These are phyloP conservation scores for Saimiri boliviensis DNA, from an alignment of 2,113 vertebrate species.

Conservation along the genomic window DNA sequence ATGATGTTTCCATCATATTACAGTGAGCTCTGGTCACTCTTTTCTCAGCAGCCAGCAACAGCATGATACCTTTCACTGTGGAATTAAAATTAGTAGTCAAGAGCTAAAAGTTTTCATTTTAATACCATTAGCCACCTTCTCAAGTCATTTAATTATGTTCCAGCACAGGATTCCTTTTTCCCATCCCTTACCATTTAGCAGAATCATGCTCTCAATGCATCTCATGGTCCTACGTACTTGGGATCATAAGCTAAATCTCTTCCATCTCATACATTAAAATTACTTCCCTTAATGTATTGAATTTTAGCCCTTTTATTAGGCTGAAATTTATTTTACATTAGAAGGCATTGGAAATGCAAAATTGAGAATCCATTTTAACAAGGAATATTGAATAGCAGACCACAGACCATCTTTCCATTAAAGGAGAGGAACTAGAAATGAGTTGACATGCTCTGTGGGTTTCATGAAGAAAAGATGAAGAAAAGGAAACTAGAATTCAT, in stretches of 20 bases:
- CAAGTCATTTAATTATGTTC: not conserved
- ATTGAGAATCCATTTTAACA: not conserved
- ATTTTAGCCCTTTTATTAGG: not conserved
- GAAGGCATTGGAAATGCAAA: constrained; percentile 14
- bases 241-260: not conserved
- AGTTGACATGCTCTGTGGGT: not conserved
- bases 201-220: not conserved
- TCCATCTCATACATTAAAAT: constrained; percentile 4
- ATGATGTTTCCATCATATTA: accelerated
- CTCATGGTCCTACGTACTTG: not conserved
- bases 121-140: not conserved
- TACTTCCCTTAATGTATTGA: not conserved
- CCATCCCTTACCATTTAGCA: not conserved
- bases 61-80: not conserved
- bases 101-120: not conserved
- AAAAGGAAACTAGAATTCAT: not conserved
- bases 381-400: not conserved
- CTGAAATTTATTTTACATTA: not conserved
- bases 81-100: not conserved
- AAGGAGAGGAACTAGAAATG: not conserved
- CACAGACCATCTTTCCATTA: not conserved
- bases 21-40: accelerated
- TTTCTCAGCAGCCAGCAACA: not conserved
- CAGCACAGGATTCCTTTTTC: not conserved
- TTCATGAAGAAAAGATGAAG: not conserved